Evolutionary conservation across 2,888 invertebrate species (phyloP).

Genomic region (Sinodicranocentrus sp.): DNA sequence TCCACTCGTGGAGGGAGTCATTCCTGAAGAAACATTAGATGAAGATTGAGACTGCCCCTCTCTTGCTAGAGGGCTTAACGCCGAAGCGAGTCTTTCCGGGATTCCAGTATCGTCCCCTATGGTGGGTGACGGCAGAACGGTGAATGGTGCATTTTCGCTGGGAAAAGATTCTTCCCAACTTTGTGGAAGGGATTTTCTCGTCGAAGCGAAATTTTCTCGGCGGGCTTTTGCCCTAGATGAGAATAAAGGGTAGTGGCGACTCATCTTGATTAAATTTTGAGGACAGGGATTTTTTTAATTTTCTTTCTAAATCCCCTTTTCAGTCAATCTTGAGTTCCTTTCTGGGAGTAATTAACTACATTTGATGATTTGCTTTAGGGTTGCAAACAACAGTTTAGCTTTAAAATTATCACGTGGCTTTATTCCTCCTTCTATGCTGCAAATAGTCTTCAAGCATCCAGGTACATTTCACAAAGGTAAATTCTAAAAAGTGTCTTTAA

Average conservation of each 20-base stretch:
- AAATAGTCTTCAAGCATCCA: too few relatives aligned
- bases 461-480: too few relatives aligned
- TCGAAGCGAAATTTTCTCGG: constrained; percentile 73
- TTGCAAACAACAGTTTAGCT: too few relatives aligned
- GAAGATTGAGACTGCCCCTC: constrained; percentile 30
- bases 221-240: constrained; percentile 69
- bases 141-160: constrained; percentile 65
- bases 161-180: constrained; percentile 72
- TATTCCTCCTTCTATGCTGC: too few relatives aligned
- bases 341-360: too few relatives aligned
- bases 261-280: constrained; percentile 69
- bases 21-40: too few relatives aligned
- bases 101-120: constrained; percentile 68
- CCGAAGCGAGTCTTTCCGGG: constrained; percentile 60
- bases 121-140: constrained; percentile 72
- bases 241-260: constrained; percentile 71
- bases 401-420: too few relatives aligned
- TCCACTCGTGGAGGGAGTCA: constrained; percentile 31
- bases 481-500: too few relatives aligned
- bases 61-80: constrained; percentile 55
- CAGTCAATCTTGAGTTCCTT: too few relatives aligned
- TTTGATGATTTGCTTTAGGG: too few relatives aligned
- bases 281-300: too few relatives aligned
- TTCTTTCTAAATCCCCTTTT: too few relatives aligned
- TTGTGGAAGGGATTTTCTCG: constrained; percentile 67